phyloP scores from a whole-genome alignment of 2,113 vertebrate genomes.

The Cottus gobio region DNA sequence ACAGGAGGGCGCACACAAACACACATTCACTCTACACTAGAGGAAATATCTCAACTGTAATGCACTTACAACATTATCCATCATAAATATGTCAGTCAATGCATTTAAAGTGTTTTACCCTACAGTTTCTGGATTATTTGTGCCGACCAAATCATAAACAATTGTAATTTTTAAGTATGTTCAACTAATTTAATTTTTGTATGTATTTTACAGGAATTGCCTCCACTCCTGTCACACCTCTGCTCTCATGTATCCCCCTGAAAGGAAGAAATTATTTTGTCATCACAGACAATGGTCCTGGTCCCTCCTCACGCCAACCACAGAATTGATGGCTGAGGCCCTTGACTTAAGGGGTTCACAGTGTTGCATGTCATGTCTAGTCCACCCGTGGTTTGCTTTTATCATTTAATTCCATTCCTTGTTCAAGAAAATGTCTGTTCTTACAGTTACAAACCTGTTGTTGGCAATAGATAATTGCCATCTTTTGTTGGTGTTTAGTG shows the following conservation, averaged over 20 bases:
- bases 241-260: slow-evolving; percentile 91
- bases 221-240: slow-evolving; percentile 88
- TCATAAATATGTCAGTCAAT: background rate
- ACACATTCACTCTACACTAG: background rate
- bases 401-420: background rate
- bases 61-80: background rate
- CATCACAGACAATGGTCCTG: slow-evolving; percentile 87
- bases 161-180: background rate
- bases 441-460: background rate
- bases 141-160: background rate
- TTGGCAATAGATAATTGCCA: background rate
- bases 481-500: background rate
- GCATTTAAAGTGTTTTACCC: background rate
- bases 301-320: slow-evolving; percentile 38
- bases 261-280: slow-evolving; percentile 93
- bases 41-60: background rate
- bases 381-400: background rate
- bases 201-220: slow-evolving; percentile 85
- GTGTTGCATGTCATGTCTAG: background rate
- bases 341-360: background rate
- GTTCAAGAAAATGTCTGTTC: background rate
- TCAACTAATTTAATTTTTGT: background rate
- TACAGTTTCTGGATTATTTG: background rate
- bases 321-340: slow-evolving; percentile 21
- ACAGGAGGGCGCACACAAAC: slow-evolving; percentile 57